These are phyloP conservation scores for Propsilocerus akamusi DNA, from an alignment of 1,140 invertebrate species.

Conservation along the genomic window DNA sequence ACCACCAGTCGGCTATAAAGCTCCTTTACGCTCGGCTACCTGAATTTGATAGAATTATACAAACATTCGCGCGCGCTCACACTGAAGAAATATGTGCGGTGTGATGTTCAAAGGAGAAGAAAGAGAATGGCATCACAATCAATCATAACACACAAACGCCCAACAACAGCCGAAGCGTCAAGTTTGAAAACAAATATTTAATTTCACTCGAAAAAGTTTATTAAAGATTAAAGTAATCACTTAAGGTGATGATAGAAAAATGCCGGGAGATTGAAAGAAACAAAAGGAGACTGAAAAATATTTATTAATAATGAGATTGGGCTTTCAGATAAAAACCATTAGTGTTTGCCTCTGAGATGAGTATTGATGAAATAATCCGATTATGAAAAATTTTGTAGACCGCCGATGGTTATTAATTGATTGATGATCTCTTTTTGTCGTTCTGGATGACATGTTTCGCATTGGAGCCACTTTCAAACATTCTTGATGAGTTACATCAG, in stretches of 20 bases:
- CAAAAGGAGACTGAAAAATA: neutral
- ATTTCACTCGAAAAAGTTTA: neutral
- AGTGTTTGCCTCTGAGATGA: neutral
- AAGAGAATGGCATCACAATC: too few species aligned
- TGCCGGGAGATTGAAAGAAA: neutral
- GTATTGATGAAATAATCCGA: conserved; percentile 3
- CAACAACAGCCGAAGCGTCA: too few species aligned
- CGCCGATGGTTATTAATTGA: neutral
- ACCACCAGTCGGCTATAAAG: too few species aligned
- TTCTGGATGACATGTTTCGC: neutral
- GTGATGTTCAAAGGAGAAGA: too few species aligned
- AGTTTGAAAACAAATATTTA: too few species aligned
- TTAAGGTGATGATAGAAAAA: neutral
- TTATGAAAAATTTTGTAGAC: neutral
- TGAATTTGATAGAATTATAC: too few species aligned
- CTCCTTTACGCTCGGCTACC: neutral
- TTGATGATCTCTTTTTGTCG: neutral
- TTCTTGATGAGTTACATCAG: too few species aligned
- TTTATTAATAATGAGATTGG: neutral
- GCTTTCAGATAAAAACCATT: conserved; percentile 1
- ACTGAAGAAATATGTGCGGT: too few species aligned
- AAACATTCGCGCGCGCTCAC: too few species aligned
- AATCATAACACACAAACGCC: too few species aligned
- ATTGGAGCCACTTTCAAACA: too few species aligned
- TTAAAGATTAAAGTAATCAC: neutral